Evolutionary conservation across 2,888 invertebrate genomes (phyloP).

Genomic region (Luffia ferchaultella): DNA sequence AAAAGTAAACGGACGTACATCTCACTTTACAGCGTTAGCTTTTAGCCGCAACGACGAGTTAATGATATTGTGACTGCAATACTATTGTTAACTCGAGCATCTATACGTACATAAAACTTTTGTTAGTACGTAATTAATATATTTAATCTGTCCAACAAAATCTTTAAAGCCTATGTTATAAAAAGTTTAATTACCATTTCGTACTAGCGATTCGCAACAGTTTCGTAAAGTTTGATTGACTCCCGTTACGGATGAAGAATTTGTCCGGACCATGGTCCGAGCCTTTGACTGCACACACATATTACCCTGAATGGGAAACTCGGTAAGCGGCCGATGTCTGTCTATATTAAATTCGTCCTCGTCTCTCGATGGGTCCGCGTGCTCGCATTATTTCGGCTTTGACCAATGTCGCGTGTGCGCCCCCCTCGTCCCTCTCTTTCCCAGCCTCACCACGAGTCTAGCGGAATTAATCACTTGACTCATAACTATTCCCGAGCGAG

Average conservation of each 20-base stretch:
- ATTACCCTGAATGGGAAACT: conserved; percentile 25
- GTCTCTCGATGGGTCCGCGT: conserved; percentile 36
- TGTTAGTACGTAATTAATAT: no score
- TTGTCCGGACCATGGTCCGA: no score
- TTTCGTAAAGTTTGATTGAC: neutral
- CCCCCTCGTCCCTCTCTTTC: conserved; percentile 10
- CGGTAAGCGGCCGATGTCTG: conserved; percentile 31
- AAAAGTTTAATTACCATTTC: neutral
- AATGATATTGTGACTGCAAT: no score
- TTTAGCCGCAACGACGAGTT: no score
- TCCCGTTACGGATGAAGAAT: neutral
- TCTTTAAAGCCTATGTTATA: neutral
- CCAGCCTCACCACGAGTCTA: conserved; percentile 9
- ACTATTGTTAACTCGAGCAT: no score
- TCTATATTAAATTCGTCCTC: conserved; percentile 24
- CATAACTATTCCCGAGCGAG: conserved; percentile 26
- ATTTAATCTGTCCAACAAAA: no score
- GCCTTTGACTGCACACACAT: conserved; percentile 42
- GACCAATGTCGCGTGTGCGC: conserved; percentile 36
- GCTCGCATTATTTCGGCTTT: conserved; percentile 28
- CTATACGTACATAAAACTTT: no score
- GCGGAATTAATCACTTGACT: conserved; percentile 37
- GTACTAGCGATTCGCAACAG: neutral
- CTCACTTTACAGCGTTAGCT: no score
- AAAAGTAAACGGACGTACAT: neutral